These are phyloP conservation scores for Glyptemys insculpta DNA, from an alignment of 2,797 vertebrate genomes.

Conservation along the genomic window DNA sequence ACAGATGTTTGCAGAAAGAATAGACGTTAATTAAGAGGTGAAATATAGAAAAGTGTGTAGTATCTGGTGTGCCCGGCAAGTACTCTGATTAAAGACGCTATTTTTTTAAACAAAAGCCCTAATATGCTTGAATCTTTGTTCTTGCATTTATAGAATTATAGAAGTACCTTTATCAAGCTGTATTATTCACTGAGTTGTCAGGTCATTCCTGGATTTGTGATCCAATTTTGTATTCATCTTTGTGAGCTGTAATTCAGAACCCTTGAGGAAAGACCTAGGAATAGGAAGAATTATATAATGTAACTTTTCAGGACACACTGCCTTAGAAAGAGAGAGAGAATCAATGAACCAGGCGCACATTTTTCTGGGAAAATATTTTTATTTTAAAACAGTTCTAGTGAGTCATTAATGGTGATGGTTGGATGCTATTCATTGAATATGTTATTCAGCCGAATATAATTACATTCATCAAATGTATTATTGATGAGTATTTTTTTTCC, in stretches of 20 bases:
- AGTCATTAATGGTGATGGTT: background rate
- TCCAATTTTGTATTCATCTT: background rate
- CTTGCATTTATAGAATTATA: background rate
- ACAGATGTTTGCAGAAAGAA: background rate
- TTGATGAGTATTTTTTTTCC: background rate
- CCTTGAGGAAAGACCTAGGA: background rate
- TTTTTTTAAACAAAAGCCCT: background rate
- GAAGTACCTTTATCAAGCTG: background rate
- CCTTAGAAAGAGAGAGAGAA: background rate
- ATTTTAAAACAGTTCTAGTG: background rate
- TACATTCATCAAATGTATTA: background rate
- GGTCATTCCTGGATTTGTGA: background rate
- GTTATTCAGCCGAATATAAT: background rate
- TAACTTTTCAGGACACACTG: background rate
- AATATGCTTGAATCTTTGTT: background rate
- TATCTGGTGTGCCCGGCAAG: background rate
- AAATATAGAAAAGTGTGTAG: background rate
- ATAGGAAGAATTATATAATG: background rate
- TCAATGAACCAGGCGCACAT: background rate
- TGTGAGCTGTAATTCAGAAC: background rate
- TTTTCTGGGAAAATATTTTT: background rate
- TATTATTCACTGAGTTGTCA: background rate
- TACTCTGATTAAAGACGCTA: background rate
- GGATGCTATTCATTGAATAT: background rate
- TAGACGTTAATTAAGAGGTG: background rate